Conservation (phyloP, 2,113 vertebrate species). For the Boulengeromyrus knoepffleri region DNA sequence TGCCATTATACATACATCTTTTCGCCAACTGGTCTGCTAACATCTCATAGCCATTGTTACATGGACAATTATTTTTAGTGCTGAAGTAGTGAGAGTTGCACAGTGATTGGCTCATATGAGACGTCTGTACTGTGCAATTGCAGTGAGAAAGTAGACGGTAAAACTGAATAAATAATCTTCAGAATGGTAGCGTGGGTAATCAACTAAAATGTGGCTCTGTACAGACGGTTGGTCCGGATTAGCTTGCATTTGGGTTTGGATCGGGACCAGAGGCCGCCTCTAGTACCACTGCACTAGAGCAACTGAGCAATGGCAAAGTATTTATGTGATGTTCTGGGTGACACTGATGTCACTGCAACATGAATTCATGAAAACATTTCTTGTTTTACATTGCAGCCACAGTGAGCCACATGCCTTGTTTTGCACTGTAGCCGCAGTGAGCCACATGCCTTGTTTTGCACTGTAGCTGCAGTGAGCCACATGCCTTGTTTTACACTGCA, state of each 20-base stretch:
- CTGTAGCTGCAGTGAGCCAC: background rate
- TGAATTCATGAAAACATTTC: background rate
- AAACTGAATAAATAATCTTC: background rate
- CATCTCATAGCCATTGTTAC: background rate
- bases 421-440: no score
- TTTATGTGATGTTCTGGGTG: no score
- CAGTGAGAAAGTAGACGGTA: background rate
- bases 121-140: background rate
- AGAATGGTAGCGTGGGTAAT: no score
- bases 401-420: background rate
- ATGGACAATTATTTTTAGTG: background rate
- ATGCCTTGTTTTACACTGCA: background rate
- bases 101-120: background rate
- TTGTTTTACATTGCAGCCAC: background rate
- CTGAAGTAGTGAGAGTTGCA: background rate
- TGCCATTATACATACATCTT: background rate
- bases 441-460: background rate
- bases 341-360: no score
- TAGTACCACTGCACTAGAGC: no score
- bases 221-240: background rate
- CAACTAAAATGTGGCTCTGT: background rate
- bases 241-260: background rate
- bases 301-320: no score
- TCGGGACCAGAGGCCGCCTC: background rate
- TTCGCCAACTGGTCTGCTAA: background rate